Conservation (phyloP, 2,797 vertebrate species). For the Helicolenus hilgendorfi region DNA sequence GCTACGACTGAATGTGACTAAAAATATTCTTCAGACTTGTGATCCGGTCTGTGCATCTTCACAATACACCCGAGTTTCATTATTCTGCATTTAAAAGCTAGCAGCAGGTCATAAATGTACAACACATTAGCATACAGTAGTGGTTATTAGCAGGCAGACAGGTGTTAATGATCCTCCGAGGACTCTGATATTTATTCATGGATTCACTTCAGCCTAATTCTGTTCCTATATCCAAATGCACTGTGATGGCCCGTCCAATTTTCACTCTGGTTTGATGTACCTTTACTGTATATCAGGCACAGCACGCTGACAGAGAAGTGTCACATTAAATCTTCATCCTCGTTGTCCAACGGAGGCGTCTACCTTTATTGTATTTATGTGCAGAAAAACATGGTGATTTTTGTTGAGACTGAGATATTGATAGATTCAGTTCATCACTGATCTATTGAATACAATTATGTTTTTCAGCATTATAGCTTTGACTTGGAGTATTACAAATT, state of each 20-base stretch:
- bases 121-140: conserved; percentile 71
- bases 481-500: background rate
- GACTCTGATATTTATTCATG: conserved; percentile 82
- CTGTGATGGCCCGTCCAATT: conserved; percentile 49
- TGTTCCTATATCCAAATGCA: conserved; percentile 56
- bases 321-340: conserved; percentile 72
- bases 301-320: conserved; percentile 51
- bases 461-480: background rate
- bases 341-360: conserved; percentile 18
- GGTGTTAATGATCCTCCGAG: conserved; percentile 83
- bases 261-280: conserved; percentile 60
- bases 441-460: conserved; percentile 9
- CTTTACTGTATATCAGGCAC: conserved; percentile 36
- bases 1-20: conserved; percentile 40
- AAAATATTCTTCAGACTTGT: conserved; percentile 66
- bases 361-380: conserved; percentile 30
- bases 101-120: conserved; percentile 63
- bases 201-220: conserved; percentile 72
- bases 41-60: conserved; percentile 36
- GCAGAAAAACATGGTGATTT: conserved; percentile 2
- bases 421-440: conserved; percentile 44
- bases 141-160: conserved; percentile 68
- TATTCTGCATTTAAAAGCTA: conserved; percentile 73
- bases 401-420: conserved; percentile 10
- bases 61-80: conserved; percentile 65